Evolutionary conservation across 2,113 vertebrate species (phyloP), one percentile per base, ranked within the genome.

Genomic region (Poeciliopsis prolifica): DNA sequence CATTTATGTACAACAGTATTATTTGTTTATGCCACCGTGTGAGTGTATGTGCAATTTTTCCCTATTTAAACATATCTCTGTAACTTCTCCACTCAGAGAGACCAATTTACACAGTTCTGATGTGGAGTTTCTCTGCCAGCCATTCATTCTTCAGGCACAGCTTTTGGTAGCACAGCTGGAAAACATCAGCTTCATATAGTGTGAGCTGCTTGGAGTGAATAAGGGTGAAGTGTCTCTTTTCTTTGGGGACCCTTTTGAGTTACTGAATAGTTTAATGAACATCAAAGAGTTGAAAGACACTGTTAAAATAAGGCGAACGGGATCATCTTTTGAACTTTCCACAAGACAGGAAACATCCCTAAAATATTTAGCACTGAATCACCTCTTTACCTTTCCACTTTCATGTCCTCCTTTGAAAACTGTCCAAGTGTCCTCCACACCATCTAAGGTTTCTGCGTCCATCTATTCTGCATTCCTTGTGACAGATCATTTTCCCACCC

Each of bases 151-250:
- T 70, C 28, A 11, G 74, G 85, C 65, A 22, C 35, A 71, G 68
- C 63, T 85, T 72, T 88, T 89, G 83, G 77, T 19, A 5, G 72
- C 84, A 83, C 91, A 89, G 87, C 85, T 89, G 82, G 83, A 87
- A 86, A 62, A 85, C 76, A 92, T 92, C 89, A 89, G 69, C 74
- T 88, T 74, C 79, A 85, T 86, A 88, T 70, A 89, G 81, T 77
- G 83, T 84, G 84, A 88, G 81, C 68, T 77, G 87, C 85, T 89
- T 61, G 82, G 87, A 89, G 84, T 37, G 64, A 86, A 81, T 75
- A 31, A 74, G 73, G 77, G 62, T 79, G 83, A 83, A 83, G 79
- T 90, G 87, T 92, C 92, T 88, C 81, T 35, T 62, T 75, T 61
- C 62, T 15, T 84, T 66, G 78, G 2, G 67, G 62, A 65, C 63